Conservation (phyloP, 2,797 vertebrate species). For the Triplophysa yarkandensis region DNA sequence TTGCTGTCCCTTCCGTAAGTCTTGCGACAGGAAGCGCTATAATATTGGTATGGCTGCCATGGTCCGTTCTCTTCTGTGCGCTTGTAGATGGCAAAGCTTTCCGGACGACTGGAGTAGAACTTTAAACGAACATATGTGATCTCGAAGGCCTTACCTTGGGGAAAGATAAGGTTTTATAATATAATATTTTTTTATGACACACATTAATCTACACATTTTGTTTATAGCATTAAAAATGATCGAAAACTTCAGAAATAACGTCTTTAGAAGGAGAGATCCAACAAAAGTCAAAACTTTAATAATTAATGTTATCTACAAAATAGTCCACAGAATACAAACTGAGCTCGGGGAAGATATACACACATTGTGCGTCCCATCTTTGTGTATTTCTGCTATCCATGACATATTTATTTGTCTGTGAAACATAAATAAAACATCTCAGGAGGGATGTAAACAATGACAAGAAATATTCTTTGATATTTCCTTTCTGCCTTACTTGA, state of each 20-base stretch:
- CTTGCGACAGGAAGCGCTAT: slow-evolving; percentile 86
- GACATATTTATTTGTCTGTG: neutral
- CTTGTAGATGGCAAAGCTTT: slow-evolving; percentile 95
- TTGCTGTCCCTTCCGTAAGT: slow-evolving; percentile 77
- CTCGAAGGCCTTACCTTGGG: slow-evolving; percentile 90
- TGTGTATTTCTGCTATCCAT: slow-evolving; percentile 6
- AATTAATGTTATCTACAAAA: neutral
- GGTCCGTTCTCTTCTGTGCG: slow-evolving; percentile 71
- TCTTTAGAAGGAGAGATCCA: too few species aligned
- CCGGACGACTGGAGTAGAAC: slow-evolving; percentile 93
- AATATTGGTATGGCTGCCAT: slow-evolving; percentile 93
- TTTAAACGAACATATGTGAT: slow-evolving; percentile 92
- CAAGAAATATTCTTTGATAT: neutral
- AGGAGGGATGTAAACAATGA: neutral
- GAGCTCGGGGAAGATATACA: slow-evolving; percentile 18
- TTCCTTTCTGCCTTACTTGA: neutral
- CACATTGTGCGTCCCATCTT: slow-evolving; percentile 15
- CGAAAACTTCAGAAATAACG: neutral
- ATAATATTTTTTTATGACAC: neutral
- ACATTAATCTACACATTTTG: neutral
- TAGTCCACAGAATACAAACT: neutral
- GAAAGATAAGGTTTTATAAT: slow-evolving; percentile 5
- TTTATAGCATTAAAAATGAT: neutral
- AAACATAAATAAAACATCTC: slow-evolving; percentile 2
- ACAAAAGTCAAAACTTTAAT: neutral